These are phyloP conservation scores for Dryoscopus gambensis DNA, from an alignment of 2,113 vertebrate species.

Conservation along the genomic window DNA sequence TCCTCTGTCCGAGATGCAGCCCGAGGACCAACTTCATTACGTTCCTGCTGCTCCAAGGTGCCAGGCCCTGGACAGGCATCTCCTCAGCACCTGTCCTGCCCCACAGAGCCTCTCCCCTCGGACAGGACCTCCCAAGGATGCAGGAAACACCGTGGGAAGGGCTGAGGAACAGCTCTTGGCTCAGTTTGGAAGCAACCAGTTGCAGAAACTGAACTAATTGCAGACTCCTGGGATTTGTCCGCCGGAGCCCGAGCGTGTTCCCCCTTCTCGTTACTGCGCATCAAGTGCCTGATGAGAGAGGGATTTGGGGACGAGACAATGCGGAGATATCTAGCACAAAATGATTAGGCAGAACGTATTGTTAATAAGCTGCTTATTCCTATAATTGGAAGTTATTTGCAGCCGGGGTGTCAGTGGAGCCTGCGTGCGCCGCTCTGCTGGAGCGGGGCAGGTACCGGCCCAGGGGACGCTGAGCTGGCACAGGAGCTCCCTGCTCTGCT, in stretches of 20 bases:
- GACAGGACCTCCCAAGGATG: background rate
- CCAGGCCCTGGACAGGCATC: background rate
- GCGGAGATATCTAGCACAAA: background rate
- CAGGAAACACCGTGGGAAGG: background rate
- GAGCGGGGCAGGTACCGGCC: slow-evolving; percentile 6
- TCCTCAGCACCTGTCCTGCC: background rate
- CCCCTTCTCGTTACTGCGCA: slow-evolving; percentile 19
- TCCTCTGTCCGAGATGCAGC: background rate
- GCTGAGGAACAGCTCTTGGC: background rate
- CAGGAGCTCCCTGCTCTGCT: background rate
- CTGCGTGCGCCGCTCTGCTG: background rate
- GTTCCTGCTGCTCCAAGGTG: background rate
- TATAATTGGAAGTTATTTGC: slow-evolving; percentile 48
- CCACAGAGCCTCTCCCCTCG: background rate
- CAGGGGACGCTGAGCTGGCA: background rate
- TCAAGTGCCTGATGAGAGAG: slow-evolving; percentile 56
- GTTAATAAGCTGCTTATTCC: slow-evolving; percentile 62
- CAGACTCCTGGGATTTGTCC: background rate
- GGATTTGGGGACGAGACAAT: slow-evolving; percentile 62
- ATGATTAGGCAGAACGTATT: slow-evolving; percentile 40
- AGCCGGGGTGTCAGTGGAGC: slow-evolving; percentile 1
- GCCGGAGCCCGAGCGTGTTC: background rate
- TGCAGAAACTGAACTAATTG: slow-evolving; percentile 14
- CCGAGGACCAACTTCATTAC: background rate
- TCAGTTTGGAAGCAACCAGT: background rate